phyloP scores from a whole-genome alignment of 2,888 invertebrate genomes.

The Meta bourneti region DNA sequence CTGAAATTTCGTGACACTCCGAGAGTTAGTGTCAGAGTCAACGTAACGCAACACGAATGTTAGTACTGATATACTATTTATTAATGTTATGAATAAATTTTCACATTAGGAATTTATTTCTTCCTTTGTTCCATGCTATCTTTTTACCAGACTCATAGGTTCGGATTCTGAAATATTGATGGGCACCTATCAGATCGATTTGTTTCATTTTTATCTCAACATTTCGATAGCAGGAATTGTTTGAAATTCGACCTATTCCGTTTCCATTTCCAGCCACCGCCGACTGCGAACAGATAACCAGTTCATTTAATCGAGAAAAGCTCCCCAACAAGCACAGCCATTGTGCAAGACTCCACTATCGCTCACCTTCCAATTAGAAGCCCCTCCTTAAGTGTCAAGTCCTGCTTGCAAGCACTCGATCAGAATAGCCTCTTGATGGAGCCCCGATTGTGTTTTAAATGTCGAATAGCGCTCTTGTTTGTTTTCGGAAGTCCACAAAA shows the following conservation, averaged over 20 bases:
- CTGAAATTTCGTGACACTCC: no score
- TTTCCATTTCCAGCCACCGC: conserved; percentile 11
- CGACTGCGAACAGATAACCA: not conserved
- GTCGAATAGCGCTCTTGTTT: conserved; percentile 6
- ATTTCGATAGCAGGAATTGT: conserved; percentile 1
- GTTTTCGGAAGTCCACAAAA: not conserved
- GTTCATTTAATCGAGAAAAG: conserved; percentile 22
- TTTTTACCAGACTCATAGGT: no score
- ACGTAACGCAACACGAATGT: no score
- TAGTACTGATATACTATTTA: no score
- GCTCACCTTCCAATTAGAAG: conserved; percentile 60
- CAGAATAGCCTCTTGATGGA: conserved; percentile 16
- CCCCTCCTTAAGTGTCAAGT: conserved; percentile 51
- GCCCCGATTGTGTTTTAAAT: conserved; percentile 36
- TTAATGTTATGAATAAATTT: no score
- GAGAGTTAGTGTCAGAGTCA: no score
- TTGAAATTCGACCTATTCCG: not conserved
- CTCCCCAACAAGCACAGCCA: not conserved
- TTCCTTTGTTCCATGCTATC: no score
- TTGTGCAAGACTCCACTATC: conserved; percentile 29
- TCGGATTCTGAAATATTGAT: not conserved
- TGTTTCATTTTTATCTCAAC: conserved; percentile 11
- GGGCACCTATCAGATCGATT: not conserved
- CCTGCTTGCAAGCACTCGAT: conserved; percentile 45
- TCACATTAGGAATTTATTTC: no score